Percentiles rank a stretch among this genome's conserved stretches.
These are phyloP conservation scores for Cercopithecus mona DNA, from an alignment of 2,113 vertebrate genomes.

Conservation along the genomic window DNA sequence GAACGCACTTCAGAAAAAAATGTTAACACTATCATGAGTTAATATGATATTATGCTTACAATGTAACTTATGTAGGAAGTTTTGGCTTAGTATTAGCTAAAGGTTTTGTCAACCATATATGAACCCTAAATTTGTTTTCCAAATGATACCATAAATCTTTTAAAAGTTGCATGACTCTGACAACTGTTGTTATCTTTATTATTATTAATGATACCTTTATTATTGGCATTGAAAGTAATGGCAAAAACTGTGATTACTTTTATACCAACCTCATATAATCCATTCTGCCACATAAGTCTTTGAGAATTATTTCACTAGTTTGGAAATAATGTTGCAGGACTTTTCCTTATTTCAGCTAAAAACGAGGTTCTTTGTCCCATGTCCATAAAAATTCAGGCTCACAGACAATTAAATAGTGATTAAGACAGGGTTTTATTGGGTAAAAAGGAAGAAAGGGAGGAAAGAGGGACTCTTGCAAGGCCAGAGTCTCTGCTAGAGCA, in stretches of 20 bases:
- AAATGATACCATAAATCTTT: background rate
- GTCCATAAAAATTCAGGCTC: too few relatives aligned
- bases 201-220: too few relatives aligned
- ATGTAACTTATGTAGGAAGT: background rate
- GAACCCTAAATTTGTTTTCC: background rate
- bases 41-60: background rate
- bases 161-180: background rate
- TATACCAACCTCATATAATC: background rate
- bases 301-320: background rate
- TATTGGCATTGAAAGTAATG: too few relatives aligned
- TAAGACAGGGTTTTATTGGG: too few relatives aligned
- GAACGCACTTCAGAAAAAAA: background rate
- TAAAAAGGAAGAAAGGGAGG: too few relatives aligned
- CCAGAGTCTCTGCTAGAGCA: too few relatives aligned
- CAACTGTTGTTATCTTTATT: background rate
- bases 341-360: too few relatives aligned
- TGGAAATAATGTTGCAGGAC: background rate
- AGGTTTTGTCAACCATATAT: background rate
- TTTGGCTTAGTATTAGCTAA: background rate
- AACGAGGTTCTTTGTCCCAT: too few relatives aligned
- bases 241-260: too few relatives aligned
- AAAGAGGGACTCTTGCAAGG: too few relatives aligned
- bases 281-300: background rate
- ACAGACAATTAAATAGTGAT: too few relatives aligned
- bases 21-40: background rate